Conservation (phyloP, 2,113 vertebrate species). For the Ciconia maguari region DNA sequence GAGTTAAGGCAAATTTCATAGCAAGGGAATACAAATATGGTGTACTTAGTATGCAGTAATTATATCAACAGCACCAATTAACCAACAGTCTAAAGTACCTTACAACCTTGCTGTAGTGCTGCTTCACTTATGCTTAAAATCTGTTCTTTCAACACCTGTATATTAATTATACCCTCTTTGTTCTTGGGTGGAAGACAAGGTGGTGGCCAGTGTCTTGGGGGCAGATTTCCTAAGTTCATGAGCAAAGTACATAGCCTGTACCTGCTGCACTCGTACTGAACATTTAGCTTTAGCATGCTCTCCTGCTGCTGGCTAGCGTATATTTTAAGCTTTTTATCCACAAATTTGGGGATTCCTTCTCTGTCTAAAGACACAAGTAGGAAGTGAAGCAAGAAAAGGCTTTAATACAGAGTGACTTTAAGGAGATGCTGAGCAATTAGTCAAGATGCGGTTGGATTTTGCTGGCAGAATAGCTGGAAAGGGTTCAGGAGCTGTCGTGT, state of each 20-base stretch:
- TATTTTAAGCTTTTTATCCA: not conserved
- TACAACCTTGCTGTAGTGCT: not conserved
- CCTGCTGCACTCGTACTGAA: not conserved
- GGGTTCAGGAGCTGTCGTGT: not conserved
- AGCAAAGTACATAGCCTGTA: too few relatives aligned
- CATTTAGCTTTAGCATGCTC: accelerated
- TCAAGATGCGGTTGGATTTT: not conserved
- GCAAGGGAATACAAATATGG: not conserved
- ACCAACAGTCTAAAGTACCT: not conserved
- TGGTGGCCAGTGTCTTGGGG: not conserved
- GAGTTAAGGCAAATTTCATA: not conserved
- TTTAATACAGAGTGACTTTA: not conserved
- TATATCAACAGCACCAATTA: not conserved
- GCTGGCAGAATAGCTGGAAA: not conserved
- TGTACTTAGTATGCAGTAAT: not conserved
- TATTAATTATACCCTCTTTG: not conserved
- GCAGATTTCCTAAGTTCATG: not conserved
- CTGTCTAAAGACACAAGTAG: not conserved
- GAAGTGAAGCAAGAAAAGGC: not conserved
- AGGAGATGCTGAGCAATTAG: not conserved
- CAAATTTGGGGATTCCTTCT: not conserved
- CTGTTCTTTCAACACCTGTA: not conserved
- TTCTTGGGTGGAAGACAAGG: not conserved
- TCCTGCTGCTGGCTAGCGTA: not conserved
- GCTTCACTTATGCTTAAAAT: not conserved